Conservation (phyloP, 2,888 invertebrate species). For the Empis stercorea region DNA sequence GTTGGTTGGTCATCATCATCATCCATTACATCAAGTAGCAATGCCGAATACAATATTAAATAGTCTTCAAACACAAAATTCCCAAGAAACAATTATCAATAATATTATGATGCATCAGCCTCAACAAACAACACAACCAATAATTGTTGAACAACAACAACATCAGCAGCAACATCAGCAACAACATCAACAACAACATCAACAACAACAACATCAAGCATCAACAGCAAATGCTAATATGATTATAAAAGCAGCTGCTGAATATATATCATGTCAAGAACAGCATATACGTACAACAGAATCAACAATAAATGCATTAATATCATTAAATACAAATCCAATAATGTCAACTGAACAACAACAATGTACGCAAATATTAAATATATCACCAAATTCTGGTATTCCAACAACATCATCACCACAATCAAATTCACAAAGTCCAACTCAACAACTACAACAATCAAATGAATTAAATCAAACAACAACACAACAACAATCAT, state of each 20-base stretch:
- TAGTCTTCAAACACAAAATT: slow-evolving; percentile 26
- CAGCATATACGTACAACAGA: slow-evolving; percentile 42
- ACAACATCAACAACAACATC: slow-evolving; percentile 12
- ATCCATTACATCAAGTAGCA: slow-evolving; percentile 27
- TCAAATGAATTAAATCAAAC: background rate
- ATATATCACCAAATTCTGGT: slow-evolving; percentile 9
- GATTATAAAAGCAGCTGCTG: slow-evolving; percentile 59
- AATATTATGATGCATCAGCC: slow-evolving; percentile 32
- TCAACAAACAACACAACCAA: slow-evolving; percentile 18
- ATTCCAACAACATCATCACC: slow-evolving; percentile 13
- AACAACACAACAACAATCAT: slow-evolving; percentile 9
- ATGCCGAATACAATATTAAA: slow-evolving; percentile 32
- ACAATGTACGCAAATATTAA: slow-evolving; percentile 15
- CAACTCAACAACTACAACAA: slow-evolving; percentile 11
- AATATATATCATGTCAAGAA: slow-evolving; percentile 51
- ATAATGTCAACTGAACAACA: slow-evolving; percentile 10
- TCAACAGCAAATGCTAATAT: slow-evolving; percentile 47
- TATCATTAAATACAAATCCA: slow-evolving; percentile 15
- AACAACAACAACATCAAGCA: slow-evolving; percentile 23
- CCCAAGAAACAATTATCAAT: slow-evolving; percentile 30
- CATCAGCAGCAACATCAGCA: slow-evolving; percentile 11
- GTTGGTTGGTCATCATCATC: no score
- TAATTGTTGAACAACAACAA: slow-evolving; percentile 5
- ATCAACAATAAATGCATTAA: slow-evolving; percentile 17
- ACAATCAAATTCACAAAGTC: slow-evolving; percentile 6